Evolutionary conservation across 37 sponge, comb jelly and placozoan species (phyloP), one percentile per base, ranked within the genome.

Genomic region (Oopsacas minuta): DNA sequence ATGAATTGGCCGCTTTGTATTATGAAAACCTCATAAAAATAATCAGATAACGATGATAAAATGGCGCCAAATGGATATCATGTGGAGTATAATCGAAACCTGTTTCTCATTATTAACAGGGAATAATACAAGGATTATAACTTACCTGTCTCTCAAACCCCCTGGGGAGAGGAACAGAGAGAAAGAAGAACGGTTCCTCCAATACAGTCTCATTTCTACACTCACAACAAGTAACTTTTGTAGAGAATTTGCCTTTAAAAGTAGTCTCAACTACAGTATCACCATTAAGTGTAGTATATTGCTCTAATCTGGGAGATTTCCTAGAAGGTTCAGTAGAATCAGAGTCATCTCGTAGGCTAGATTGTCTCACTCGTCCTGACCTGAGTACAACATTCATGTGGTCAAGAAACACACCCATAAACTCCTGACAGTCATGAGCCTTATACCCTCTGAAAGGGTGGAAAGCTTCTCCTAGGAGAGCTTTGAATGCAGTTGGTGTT

Each of bases 401-500:
- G 86, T 90, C 93, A 69, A 92, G 82, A 39, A 92, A 39, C 42
- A 92, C 39, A 15, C 89, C 88, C 53, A 92, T 86, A 37, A 92
- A 92, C 84, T 92, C 93, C 49, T 92, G 93, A 36, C 89, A 86
- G 82, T 92, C 93, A 69, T 92, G 93, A 89, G 90, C 88, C 36
- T 90, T 86, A 49, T 37, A 84, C 10, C 85, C 86, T 36, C 49
- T 84, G 84, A 92, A 92, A 51, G 88, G 93, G 0, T 86, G 83
- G 82, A 88, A 88, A 20, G 86, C 23, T 20, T 88, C 38, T 7
- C 90, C 93, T 5, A 92, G 69, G 36, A 88, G 52, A 30, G 36
- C 81, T 37, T 90, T 90, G 84, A 92, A 87, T 12, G 81, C 37
- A 52, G 82, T 53, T 0, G 90, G 90, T 0, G 83, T 38, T 0